These are phyloP conservation scores for Timema cristinae DNA, from an alignment of 2,888 invertebrate genomes.

Conservation along the genomic window DNA sequence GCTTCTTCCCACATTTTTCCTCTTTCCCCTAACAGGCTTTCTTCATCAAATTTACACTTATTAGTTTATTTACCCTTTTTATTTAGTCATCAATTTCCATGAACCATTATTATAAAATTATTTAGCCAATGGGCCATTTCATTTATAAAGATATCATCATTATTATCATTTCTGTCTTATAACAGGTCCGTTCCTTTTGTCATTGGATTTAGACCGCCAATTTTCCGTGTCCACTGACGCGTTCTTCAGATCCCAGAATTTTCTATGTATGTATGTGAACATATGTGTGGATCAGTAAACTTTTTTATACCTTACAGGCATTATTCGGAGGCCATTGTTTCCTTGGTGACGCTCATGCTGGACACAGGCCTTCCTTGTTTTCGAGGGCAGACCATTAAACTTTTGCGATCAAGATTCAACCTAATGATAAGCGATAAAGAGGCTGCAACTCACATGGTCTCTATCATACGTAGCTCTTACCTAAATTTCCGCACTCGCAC, in stretches of 20 bases:
- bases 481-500: slow-evolving; percentile 94
- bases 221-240: too few species aligned
- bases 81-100: too few species aligned
- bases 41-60: too few species aligned
- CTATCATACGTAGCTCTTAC: slow-evolving; percentile 89
- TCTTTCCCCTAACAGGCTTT: too few species aligned
- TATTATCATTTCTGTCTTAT: too few species aligned
- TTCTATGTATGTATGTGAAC: slow-evolving; percentile 22
- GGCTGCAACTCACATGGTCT: slow-evolving; percentile 91
- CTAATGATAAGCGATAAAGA: slow-evolving; percentile 89
- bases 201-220: too few species aligned
- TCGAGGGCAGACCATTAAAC: slow-evolving; percentile 94
- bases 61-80: too few species aligned
- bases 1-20: too few species aligned
- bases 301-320: slow-evolving; percentile 58
- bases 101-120: too few species aligned
- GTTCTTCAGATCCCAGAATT: background rate
- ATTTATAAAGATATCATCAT: too few species aligned
- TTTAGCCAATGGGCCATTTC: too few species aligned
- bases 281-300: background rate
- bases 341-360: slow-evolving; percentile 94
- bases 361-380: slow-evolving; percentile 99
- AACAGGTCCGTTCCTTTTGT: slow-evolving; percentile 14
- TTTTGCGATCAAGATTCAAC: slow-evolving; percentile 83
- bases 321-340: slow-evolving; percentile 93